Evolutionary conservation across 1,140 invertebrate genomes (phyloP).

Genomic region (Drosophila nikananu): DNA sequence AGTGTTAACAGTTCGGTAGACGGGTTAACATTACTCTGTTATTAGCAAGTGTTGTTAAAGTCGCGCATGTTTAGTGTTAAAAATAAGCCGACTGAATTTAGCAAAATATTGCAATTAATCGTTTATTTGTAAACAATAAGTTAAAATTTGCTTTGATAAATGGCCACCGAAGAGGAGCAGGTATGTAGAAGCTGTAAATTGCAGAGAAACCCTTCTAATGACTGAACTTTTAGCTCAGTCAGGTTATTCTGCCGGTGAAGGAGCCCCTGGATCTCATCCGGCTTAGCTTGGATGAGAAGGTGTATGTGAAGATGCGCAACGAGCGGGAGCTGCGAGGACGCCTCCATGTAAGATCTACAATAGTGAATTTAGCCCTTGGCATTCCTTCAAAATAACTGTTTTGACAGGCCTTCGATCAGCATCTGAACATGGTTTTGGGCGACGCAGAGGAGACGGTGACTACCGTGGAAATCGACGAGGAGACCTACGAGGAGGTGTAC

Average conservation of each 20-base stretch:
- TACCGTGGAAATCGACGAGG: conserved; percentile 99
- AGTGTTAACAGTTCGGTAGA: conserved; percentile 20
- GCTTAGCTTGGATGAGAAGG: conserved; percentile 98
- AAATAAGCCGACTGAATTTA: conserved; percentile 23
- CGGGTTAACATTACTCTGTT: conserved; percentile 20
- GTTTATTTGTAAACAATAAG: conserved; percentile 21
- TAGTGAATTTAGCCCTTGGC: background rate
- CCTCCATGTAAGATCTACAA: conserved; percentile 92
- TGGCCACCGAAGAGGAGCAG: conserved; percentile 83
- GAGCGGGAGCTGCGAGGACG: conserved; percentile 97
- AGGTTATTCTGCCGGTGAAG: conserved; percentile 95
- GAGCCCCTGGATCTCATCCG: conserved; percentile 98
- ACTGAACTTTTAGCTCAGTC: conserved; percentile 85
- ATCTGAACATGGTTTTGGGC: conserved; percentile 99
- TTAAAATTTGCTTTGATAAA: conserved; percentile 32
- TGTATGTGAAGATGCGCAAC: conserved; percentile 99
- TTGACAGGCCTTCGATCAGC: conserved; percentile 98
- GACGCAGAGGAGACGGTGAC: conserved; percentile 99
- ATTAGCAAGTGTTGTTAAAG: conserved; percentile 18
- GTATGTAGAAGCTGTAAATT: conserved; percentile 48
- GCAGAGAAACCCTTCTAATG: conserved; percentile 6
- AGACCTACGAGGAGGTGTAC: conserved; percentile 99
- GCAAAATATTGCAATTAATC: conserved; percentile 9
- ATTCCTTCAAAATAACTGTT: background rate
- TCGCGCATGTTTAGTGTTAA: conserved; percentile 28